These are phyloP conservation scores for Hydrolagus affinis DNA, from an alignment of 2,113 vertebrate species.

Conservation along the genomic window DNA sequence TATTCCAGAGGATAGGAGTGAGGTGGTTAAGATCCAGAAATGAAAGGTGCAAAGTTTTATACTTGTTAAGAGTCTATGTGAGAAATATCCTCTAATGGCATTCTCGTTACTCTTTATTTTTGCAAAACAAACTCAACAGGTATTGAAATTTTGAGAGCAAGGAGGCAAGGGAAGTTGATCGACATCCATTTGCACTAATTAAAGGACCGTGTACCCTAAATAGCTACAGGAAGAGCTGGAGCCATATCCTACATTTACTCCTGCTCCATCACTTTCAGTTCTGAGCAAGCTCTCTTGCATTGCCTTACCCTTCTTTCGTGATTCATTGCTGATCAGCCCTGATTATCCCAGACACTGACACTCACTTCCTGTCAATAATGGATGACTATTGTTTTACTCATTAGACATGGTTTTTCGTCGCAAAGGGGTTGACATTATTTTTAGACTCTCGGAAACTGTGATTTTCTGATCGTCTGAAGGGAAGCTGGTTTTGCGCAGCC, in stretches of 20 bases:
- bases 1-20: too few relatives aligned
- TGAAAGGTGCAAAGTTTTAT: too few relatives aligned
- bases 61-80: too few relatives aligned
- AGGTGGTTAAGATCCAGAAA: too few relatives aligned
- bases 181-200: neutral
- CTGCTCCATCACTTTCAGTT: neutral
- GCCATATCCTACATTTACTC: neutral
- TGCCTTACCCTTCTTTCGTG: constrained; percentile 40
- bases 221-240: neutral
- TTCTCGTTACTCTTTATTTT: too few relatives aligned
- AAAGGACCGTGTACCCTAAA: neutral
- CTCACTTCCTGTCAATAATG: constrained; percentile 53
- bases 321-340: constrained; percentile 55
- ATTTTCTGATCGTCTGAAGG: neutral
- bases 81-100: too few relatives aligned
- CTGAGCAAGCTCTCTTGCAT: constrained; percentile 40
- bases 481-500: neutral
- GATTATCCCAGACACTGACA: constrained; percentile 45
- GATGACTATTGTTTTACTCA: constrained; percentile 35
- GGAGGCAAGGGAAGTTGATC: neutral
- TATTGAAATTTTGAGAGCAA: neutral
- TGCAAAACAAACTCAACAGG: neutral
- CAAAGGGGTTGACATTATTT: neutral
- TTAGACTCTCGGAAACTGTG: neutral
- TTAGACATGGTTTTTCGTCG: neutral